phyloP scores from a whole-genome alignment of 2,113 vertebrate genomes.

The Nothoprocta perdicaria region DNA sequence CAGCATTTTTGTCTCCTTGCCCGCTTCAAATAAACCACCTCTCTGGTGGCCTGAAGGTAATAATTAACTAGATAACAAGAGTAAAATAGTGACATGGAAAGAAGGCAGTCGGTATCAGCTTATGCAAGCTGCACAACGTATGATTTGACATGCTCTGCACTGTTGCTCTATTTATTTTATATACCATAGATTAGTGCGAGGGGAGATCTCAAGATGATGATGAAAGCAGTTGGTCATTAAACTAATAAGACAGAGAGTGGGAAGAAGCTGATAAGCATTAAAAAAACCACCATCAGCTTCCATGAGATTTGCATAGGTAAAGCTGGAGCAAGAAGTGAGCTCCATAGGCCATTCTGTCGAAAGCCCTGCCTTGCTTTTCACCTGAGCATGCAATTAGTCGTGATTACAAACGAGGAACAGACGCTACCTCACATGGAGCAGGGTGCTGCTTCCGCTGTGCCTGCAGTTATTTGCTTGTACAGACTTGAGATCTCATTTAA shows the following conservation, averaged over 20 bases:
- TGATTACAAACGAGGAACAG: constrained; percentile 44
- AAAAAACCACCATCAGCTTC: neutral
- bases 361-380: constrained; percentile 1
- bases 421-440: constrained; percentile 24
- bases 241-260: neutral
- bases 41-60: neutral
- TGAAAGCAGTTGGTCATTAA: neutral
- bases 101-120: neutral
- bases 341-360: neutral
- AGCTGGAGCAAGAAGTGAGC: neutral
- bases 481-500: neutral
- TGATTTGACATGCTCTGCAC: neutral
- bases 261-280: neutral
- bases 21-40: constrained; percentile 23
- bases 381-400: neutral
- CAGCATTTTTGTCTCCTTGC: neutral
- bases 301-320: neutral
- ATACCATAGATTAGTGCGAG: neutral
- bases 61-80: constrained; percentile 11
- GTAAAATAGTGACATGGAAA: neutral
- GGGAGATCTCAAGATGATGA: neutral
- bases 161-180: neutral
- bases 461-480: constrained; percentile 46
- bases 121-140: fast-evolving
- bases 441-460: neutral